Percentiles rank a stretch among this genome's conserved stretches.
Conservation (phyloP, 2,888 invertebrate species). For the Thumatha senex region DNA sequence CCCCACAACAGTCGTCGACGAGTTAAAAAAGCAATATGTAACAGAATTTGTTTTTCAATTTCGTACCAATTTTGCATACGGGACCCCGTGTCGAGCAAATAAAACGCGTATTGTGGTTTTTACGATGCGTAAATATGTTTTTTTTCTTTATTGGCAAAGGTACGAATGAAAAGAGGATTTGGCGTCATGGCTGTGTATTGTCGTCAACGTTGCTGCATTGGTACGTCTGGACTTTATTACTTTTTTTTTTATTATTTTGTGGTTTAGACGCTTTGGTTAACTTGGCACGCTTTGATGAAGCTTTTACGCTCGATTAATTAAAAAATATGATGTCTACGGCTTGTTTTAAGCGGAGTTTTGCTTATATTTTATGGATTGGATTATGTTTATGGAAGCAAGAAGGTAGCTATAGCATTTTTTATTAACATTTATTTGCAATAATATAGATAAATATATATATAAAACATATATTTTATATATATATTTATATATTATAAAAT, state of each 20-base stretch:
- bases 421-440: no score
- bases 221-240: conserved; percentile 37
- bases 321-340: background rate
- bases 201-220: conserved; percentile 52
- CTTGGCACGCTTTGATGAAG: conserved; percentile 25
- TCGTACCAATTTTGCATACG: conserved; percentile 82
- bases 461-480: no score
- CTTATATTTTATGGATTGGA: no score
- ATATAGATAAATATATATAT: no score
- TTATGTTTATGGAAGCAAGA: no score
- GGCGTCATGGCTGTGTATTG: conserved; percentile 34
- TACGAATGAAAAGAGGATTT: conserved; percentile 70
- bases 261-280: conserved; percentile 35
- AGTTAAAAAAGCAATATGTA: conserved; percentile 79
- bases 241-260: conserved; percentile 32
- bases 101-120: conserved; percentile 77
- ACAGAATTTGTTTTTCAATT: conserved; percentile 83
- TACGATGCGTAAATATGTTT: conserved; percentile 74
- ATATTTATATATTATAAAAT: no score
- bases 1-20: conserved; percentile 36
- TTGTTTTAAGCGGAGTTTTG: background rate
- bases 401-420: no score
- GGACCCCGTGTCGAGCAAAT: conserved; percentile 65
- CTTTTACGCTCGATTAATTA: conserved; percentile 18
- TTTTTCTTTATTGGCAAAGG: conserved; percentile 47